Base-by-base conservation (phyloP, 2,888 invertebrate genomes). In the Nysson spinosus region DNA sequence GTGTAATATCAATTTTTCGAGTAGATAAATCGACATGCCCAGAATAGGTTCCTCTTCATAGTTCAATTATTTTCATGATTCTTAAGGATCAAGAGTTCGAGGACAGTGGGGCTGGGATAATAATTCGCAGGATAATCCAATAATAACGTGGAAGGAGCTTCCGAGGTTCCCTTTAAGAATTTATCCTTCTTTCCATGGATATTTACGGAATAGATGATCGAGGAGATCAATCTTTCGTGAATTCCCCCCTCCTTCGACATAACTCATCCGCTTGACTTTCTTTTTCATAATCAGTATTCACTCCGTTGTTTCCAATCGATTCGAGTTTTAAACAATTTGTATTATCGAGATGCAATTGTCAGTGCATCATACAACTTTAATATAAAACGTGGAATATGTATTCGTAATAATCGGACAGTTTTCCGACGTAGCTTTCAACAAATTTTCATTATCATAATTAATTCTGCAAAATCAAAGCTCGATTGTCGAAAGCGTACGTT, bases 61-160 rank as follows among this genome's bases (percentile, higher is more conserved):
- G 17, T 40, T 12, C 51, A 50, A 58, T 63, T 63, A 63, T 63
- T 58, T 51, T 46, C 44, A 9, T 26, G 43, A 56, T 32, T 60
- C 30, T 40, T 22, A 28, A 26, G 42, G 50, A 39, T 46, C 37
- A 26, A 44, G 40, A 40, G 40, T 51, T 46, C 51, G 50, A 35
- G 32, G 58, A 14, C 34, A 30, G 28, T 42, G 14, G 6, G 22
- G 35, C 19, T 11, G 30, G 24, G 56, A 51, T 40, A 63, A 66
- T 57, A 63, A 66, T 52, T 63, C 52, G 43, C 14, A 7, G 57
- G 57, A 57, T 67, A 63, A 67, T 67, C 63, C 57, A 50, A 57
- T 46, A 63, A 50, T 50, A 56, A 63, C 28, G 49, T 6, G 14
- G 34, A 46, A 46, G 24, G 42, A 22, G 24, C 24, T 19, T 6